Conservation (phyloP, 2,113 vertebrate genomes). For the Irena cyanogastra region DNA sequence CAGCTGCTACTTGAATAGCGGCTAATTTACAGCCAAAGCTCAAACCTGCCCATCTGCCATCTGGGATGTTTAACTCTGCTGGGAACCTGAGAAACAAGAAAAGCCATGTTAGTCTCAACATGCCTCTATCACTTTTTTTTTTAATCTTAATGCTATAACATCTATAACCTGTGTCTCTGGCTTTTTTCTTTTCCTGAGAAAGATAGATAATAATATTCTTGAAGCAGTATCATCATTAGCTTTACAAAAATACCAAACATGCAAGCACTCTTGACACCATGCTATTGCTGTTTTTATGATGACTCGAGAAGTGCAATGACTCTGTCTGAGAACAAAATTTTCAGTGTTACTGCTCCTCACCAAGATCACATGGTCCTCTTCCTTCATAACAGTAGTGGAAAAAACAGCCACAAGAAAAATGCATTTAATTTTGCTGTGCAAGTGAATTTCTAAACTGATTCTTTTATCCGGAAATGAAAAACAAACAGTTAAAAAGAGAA, state of each 20-base stretch:
- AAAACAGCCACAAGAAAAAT: slow-evolving; percentile 19
- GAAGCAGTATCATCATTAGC: not conserved
- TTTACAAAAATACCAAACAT: not conserved
- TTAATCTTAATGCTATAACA: not conserved
- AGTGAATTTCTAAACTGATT: not conserved
- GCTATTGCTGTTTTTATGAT: not conserved
- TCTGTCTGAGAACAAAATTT: not conserved
- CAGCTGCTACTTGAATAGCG: not conserved
- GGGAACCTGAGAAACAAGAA: not conserved
- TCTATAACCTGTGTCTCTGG: not conserved
- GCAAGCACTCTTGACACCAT: not conserved
- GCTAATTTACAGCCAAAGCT: not conserved
- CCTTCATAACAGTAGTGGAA: not conserved
- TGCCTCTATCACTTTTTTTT: not conserved
- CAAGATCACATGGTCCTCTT: not conserved
- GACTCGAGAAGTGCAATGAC: not conserved
- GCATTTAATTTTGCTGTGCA: not conserved
- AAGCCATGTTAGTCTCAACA: not conserved
- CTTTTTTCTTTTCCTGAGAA: not conserved
- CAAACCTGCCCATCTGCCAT: not conserved
- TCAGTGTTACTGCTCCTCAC: not conserved
- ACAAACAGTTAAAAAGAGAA: not conserved
- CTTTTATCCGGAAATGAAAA: slow-evolving; percentile 22
- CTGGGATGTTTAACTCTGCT: not conserved
- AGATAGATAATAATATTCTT: not conserved